Evolutionary conservation across 2,797 vertebrate genomes (phyloP).

Genomic region (Sebastes trivittatus): DNA sequence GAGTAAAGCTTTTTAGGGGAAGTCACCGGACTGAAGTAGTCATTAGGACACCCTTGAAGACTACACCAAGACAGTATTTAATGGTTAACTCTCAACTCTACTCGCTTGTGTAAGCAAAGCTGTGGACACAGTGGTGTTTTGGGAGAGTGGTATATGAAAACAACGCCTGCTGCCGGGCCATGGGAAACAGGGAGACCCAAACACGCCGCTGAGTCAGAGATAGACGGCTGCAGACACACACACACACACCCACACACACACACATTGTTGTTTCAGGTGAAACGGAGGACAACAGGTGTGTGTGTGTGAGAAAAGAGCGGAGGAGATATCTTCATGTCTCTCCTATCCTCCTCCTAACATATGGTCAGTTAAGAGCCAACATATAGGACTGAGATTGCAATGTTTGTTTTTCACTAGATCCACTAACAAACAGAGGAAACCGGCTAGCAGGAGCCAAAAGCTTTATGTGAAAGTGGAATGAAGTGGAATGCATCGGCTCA

Average conservation of each 20-base stretch:
- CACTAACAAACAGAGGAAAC: conserved; percentile 8
- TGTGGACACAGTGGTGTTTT: conserved; percentile 72
- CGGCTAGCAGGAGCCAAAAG: background rate
- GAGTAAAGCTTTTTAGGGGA: conserved; percentile 15
- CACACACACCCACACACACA: background rate
- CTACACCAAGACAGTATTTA: conserved; percentile 33
- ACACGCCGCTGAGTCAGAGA: conserved; percentile 57
- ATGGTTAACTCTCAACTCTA: conserved; percentile 32
- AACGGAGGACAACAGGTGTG: conserved; percentile 72
- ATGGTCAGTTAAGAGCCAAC: conserved; percentile 1
- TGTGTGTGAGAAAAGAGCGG: conserved; percentile 22
- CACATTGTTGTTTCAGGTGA: conserved; percentile 73
- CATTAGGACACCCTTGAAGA: conserved; percentile 26
- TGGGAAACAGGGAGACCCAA: conserved; percentile 66
- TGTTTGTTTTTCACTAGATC: background rate
- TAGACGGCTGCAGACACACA: conserved; percentile 24
- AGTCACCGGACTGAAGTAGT: conserved; percentile 28
- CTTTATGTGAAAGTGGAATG: background rate
- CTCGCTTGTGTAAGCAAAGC: conserved; percentile 64
- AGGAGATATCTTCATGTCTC: conserved; percentile 15
- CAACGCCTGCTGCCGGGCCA: conserved; percentile 65
- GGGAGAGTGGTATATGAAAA: conserved; percentile 66
- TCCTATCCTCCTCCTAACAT: conserved; percentile 2
- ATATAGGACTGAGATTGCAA: background rate
- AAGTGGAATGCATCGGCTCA: background rate